Evolutionary conservation across 2,888 invertebrate species (phyloP), one percentile per base, ranked within the genome.

Genomic region (Laothoe populi): DNA sequence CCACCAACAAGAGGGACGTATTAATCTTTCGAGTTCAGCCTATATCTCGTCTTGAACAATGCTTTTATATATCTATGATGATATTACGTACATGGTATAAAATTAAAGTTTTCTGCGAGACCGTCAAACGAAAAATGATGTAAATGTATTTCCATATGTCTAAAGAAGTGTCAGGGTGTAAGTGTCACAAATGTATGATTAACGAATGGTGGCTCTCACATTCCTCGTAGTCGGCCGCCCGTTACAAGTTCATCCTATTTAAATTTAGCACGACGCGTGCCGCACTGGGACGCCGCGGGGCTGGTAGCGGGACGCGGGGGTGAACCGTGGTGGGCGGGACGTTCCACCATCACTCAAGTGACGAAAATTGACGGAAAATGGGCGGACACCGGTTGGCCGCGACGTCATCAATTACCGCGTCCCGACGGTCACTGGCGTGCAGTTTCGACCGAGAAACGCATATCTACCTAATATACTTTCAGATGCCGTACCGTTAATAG

Each of bases 341-440:
- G 79, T 76, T 83, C 84, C 78, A 91, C 92, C 92, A 92, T 92
- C 92, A 91, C 85, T 92, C 92, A 92, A 91, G 92, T 88, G 92
- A 92, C 92, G 91, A 92, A 93, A 93, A 92, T 93, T 92, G 92
- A 92, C 92, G 92, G 92, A 92, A 92, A 90, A 92, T 93, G 93
- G 92, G 92, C 93, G 92, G 92, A 92, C 89, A 87, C 86, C 86
- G 88, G 81, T 87, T 87, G 89, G 80, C 90, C 88, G 88, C 91
- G 89, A 90, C 89, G 90, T 91, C 92, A 91, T 92, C 92, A 92
- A 92, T 92, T 91, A 92, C 87, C 80, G 78, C 84, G 87, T 87
- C 87, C 82, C 84, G 91, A 86, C 90, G 90, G 89, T 88, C 90
- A 90, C 88, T 88, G 85, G 72, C 79, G 81, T 79, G 82, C 83